Conservation (phyloP, 2,888 invertebrate genomes). For the Plebejus melissa region DNA sequence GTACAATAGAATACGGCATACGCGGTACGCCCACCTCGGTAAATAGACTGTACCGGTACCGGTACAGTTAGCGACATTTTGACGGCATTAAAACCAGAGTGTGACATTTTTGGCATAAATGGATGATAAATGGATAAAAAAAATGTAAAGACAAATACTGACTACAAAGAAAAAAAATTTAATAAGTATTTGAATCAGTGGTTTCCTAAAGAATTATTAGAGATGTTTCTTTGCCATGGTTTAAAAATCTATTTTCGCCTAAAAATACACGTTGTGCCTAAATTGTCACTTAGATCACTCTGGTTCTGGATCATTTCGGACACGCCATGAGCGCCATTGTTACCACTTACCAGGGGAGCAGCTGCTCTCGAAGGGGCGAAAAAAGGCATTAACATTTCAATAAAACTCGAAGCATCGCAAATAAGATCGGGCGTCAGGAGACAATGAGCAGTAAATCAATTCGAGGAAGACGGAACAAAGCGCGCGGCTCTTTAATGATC, state of each 20-base stretch:
- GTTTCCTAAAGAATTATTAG: no score
- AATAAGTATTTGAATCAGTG: no score
- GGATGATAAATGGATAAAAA: no score
- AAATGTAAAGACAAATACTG: no score
- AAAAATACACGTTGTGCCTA: not conserved
- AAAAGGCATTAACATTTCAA: conserved; percentile 57
- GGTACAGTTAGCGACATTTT: conserved; percentile 51
- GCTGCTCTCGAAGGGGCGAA: conserved; percentile 42
- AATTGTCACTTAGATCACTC: not conserved
- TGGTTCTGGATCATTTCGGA: conserved; percentile 45
- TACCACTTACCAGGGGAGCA: not conserved
- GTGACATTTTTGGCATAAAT: not conserved
- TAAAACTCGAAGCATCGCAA: conserved; percentile 48
- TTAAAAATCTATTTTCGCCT: not conserved
- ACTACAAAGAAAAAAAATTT: no score
- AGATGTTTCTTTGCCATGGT: not conserved
- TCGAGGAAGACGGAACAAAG: conserved; percentile 56
- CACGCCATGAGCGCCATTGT: conserved; percentile 50
- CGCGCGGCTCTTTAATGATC: conserved; percentile 41
- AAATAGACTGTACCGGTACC: conserved; percentile 51
- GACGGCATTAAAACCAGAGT: conserved; percentile 47
- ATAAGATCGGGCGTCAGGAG: conserved; percentile 45
- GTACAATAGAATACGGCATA: conserved; percentile 49
- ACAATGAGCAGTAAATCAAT: conserved; percentile 71
- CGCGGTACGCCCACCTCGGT: conserved; percentile 51